Percentiles rank a stretch among this genome's conserved stretches.
These are phyloP conservation scores for Lepeophtheirus salmonis DNA, from an alignment of 1,140 invertebrate species.

Conservation along the genomic window DNA sequence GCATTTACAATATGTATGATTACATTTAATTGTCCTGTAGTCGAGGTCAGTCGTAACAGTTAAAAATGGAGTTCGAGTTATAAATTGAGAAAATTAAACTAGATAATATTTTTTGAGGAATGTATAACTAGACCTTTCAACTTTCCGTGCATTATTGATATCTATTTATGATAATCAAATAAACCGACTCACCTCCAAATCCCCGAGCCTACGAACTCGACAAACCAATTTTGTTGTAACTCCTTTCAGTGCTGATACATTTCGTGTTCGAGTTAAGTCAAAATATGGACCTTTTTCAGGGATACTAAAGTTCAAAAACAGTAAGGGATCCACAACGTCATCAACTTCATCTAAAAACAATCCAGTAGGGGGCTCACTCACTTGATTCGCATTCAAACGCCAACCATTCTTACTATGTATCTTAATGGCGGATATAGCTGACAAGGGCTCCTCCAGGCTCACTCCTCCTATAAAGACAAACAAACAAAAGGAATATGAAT, in stretches of 20 bases:
- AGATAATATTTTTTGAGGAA: no score
- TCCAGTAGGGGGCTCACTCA: background rate
- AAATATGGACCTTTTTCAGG: conserved; percentile 4
- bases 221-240: conserved; percentile 13
- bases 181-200: background rate
- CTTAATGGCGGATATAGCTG: background rate
- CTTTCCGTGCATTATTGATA: no score
- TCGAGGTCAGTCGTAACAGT: no score
- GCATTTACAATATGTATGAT: no score
- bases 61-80: no score
- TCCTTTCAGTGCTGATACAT: conserved; percentile 10
- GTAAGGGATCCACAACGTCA: background rate
- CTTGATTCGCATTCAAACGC: background rate
- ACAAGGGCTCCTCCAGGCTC: no score
- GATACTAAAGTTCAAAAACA: background rate
- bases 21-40: no score
- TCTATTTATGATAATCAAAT: no score
- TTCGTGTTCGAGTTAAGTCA: conserved; percentile 3
- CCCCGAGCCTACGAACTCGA: background rate
- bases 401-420: background rate
- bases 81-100: no score
- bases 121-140: no score
- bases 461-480: no score
- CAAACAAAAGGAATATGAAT: no score
- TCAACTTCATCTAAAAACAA: background rate